These are phyloP conservation scores for Mus spicilegus DNA, from an alignment of 2,113 vertebrate genomes.

Conservation along the genomic window DNA sequence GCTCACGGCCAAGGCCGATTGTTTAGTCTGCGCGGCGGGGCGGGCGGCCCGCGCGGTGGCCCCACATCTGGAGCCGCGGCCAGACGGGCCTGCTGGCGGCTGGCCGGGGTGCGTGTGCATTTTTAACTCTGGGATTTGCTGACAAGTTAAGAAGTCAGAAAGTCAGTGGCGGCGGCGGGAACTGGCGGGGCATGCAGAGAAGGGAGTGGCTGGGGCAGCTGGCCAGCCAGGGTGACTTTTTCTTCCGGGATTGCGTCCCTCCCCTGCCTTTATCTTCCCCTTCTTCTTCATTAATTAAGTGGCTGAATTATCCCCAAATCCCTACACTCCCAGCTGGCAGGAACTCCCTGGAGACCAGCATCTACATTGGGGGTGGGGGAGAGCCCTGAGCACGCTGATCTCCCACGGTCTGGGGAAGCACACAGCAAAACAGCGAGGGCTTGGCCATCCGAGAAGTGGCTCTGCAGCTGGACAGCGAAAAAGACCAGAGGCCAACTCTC, in stretches of 20 bases:
- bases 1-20: conserved; percentile 98
- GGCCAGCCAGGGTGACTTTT: conserved; percentile 24
- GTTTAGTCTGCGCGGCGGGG: conserved; percentile 97
- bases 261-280: neutral
- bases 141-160: conserved; percentile 93
- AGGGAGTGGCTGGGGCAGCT: conserved; percentile 48
- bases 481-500: conserved; percentile 32
- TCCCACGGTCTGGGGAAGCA: conserved; percentile 27
- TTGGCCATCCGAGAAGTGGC: neutral
- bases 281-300: conserved; percentile 70
- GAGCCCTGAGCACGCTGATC: neutral
- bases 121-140: conserved; percentile 92
- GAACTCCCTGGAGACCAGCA: conserved; percentile 39
- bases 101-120: conserved; percentile 90
- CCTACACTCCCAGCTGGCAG: conserved; percentile 43
- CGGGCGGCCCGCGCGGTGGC: conserved; percentile 87
- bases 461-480: neutral
- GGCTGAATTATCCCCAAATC: conserved; percentile 62
- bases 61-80: conserved; percentile 91
- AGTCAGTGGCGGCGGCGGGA: conserved; percentile 85
- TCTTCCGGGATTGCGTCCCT: neutral
- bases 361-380: neutral
- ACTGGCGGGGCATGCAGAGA: neutral
- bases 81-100: conserved; percentile 91
- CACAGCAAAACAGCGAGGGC: conserved; percentile 5